Conservation (phyloP, 2,888 invertebrate genomes). For the Tipula vernalis region DNA sequence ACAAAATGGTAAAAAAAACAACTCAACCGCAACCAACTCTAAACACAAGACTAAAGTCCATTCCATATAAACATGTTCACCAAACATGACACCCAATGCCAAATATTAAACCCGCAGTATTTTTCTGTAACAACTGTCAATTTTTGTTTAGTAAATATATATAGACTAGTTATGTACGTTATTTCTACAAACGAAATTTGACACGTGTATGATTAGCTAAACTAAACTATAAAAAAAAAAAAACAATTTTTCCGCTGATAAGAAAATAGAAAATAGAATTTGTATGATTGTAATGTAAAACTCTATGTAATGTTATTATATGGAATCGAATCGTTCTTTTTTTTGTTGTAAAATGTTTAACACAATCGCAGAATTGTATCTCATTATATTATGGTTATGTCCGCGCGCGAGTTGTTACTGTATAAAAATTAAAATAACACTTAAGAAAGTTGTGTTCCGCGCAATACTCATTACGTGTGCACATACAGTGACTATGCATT, state of each 20-base stretch:
- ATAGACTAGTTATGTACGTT: neutral
- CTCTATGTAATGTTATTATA: neutral
- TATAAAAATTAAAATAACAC: neutral
- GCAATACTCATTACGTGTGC: neutral
- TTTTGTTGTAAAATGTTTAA: neutral
- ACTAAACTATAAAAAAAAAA: neutral
- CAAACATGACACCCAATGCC: neutral
- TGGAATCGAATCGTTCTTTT: neutral
- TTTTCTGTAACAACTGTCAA: neutral
- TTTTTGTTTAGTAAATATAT: neutral
- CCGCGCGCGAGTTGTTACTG: neutral
- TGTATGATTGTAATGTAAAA: neutral
- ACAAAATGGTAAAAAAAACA: too few species aligned
- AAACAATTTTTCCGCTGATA: neutral
- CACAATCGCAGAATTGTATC: neutral
- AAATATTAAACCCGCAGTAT: neutral
- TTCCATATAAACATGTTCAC: neutral
- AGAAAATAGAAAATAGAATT: conserved; percentile 4
- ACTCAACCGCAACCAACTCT: too few species aligned
- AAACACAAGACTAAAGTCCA: neutral
- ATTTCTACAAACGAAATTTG: neutral
- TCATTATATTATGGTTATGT: neutral
- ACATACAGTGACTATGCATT: neutral
- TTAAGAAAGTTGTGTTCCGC: neutral
- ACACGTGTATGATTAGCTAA: neutral